These are phyloP conservation scores for Trachemys scripta DNA, from an alignment of 2,113 vertebrate species.

Conservation along the genomic window DNA sequence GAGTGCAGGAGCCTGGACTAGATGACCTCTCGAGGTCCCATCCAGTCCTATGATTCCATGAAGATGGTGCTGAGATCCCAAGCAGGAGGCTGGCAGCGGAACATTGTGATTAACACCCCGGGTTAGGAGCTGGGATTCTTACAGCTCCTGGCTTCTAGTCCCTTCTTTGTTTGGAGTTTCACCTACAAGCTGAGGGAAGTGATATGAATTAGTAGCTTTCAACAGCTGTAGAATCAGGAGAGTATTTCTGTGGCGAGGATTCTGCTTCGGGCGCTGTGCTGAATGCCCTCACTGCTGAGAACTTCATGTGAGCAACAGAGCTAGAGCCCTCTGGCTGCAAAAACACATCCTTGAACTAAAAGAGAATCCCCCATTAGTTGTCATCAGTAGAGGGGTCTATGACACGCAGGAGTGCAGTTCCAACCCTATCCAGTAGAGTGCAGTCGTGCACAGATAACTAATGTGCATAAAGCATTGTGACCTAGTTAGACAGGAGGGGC, in stretches of 20 bases:
- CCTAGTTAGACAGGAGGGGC: no score
- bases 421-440: not conserved
- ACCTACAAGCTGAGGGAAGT: not conserved
- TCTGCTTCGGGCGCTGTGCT: not conserved
- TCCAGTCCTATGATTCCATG: no score
- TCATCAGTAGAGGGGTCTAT: not conserved
- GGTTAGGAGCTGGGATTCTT: not conserved
- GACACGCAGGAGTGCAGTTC: not conserved
- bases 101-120: not conserved
- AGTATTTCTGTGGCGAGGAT: not conserved
- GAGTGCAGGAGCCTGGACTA: not conserved
- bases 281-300: not conserved
- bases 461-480: not conserved
- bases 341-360: not conserved
- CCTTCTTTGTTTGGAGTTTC: not conserved
- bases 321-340: not conserved
- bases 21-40: not conserved
- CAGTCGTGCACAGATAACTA: not conserved
- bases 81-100: not conserved
- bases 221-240: accelerated
- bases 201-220: not conserved
- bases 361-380: not conserved
- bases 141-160: accelerated
- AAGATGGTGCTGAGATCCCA: accelerated
- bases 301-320: not conserved